phyloP scores from a whole-genome alignment of 1,140 invertebrate species.

The Zaprionus kolodkinae region DNA sequence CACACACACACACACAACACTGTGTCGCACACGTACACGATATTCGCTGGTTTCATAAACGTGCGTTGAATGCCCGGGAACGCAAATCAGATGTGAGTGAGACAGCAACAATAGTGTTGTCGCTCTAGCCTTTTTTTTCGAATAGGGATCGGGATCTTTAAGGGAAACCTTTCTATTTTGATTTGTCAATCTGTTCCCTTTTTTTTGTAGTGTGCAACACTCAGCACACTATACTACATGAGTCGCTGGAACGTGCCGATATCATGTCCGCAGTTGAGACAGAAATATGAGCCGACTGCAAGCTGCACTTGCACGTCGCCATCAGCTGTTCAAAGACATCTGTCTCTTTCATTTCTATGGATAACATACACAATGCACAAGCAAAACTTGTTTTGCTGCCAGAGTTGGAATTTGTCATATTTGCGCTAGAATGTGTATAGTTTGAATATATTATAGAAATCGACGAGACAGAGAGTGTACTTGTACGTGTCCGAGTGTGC shows the following conservation, averaged over 20 bases:
- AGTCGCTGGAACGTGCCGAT: not conserved
- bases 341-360: not conserved
- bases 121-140: too few species aligned
- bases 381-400: not conserved
- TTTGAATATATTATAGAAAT: constrained; percentile 55
- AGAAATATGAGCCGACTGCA: constrained; percentile 5
- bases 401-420: not conserved
- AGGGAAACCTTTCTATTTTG: too few species aligned
- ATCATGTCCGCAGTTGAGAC: constrained; percentile 22
- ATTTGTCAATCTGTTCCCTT: too few species aligned
- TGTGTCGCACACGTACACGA: not conserved
- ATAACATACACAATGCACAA: not conserved
- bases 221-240: not conserved
- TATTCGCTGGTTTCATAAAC: not conserved
- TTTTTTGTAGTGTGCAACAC: too few species aligned
- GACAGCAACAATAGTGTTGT: not conserved
- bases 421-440: constrained; percentile 43
- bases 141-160: too few species aligned
- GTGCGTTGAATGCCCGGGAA: not conserved
- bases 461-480: not conserved
- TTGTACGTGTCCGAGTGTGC: constrained; percentile 6
- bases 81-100: not conserved
- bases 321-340: not conserved
- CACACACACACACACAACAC: not conserved
- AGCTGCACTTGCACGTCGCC: constrained; percentile 27